A percentile compares a stretch with the other conserved stretches of the same genome.
These are phyloP conservation scores for Epizoanthus illoricatus DNA, from an alignment of 92 coral and sea anemone species.

Conservation along the genomic window DNA sequence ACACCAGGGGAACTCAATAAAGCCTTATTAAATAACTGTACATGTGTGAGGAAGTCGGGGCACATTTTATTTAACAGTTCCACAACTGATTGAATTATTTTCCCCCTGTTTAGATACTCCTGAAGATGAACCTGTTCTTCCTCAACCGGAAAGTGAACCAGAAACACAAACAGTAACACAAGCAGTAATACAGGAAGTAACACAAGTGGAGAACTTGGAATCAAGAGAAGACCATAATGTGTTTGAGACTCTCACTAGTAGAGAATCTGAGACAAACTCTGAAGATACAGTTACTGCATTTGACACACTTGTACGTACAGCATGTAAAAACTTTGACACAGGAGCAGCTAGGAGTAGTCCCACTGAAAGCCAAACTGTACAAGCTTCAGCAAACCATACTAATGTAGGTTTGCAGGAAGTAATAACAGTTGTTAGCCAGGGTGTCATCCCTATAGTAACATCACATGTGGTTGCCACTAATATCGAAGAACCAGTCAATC, in stretches of 20 bases:
- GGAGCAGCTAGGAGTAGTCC: conserved; percentile 13
- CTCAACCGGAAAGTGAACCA: background rate
- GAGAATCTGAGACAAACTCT: conserved; percentile 16
- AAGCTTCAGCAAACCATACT: background rate
- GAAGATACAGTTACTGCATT: conserved; percentile 54
- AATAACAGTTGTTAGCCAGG: conserved; percentile 26
- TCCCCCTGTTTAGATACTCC: too few relatives aligned
- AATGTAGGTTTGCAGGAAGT: background rate
- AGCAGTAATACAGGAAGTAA: background rate
- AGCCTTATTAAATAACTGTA: too few relatives aligned
- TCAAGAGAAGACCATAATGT: conserved; percentile 20
- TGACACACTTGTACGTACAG: conserved; percentile 83
- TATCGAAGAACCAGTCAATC: conserved; percentile 1
- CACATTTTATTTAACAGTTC: too few relatives aligned
- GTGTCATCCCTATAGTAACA: conserved; percentile 13
- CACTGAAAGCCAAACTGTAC: background rate
- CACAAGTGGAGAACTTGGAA: background rate
- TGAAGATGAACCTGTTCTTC: background rate
- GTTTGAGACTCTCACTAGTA: conserved; percentile 16
- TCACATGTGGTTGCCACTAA: background rate
- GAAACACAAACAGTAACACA: background rate
- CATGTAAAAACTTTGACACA: conserved; percentile 63
- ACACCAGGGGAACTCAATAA: too few relatives aligned
- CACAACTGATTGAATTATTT: background rate
- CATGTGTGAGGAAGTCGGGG: too few relatives aligned